Evolutionary conservation across 2,888 invertebrate genomes (phyloP).

Genomic region (Rhorus exstirpatorius): DNA sequence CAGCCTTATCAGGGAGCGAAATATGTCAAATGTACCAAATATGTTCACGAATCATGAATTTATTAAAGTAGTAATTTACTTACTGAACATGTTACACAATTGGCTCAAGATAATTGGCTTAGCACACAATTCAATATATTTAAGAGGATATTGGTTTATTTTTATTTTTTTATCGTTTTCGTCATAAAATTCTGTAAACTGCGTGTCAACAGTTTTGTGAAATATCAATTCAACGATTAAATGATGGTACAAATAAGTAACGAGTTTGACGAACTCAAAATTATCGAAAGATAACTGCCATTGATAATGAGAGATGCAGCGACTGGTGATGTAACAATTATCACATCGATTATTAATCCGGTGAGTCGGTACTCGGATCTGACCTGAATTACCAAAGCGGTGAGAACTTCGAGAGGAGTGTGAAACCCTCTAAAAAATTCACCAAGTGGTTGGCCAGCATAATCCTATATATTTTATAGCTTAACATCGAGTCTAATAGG

Average conservation of each 20-base stretch:
- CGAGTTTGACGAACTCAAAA: not conserved
- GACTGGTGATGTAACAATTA: not conserved
- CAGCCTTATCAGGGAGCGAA: too few species aligned
- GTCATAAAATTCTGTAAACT: too few species aligned
- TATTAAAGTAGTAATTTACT: too few species aligned
- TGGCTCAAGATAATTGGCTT: too few species aligned
- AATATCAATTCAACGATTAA: not conserved
- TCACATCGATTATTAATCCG: slow-evolving; percentile 13
- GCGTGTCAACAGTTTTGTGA: not conserved
- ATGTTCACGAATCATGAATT: too few species aligned
- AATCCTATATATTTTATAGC: not conserved
- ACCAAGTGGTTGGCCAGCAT: slow-evolving; percentile 2
- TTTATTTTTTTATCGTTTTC: too few species aligned
- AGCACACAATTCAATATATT: too few species aligned
- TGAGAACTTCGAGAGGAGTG: not conserved
- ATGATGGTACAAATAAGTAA: not conserved
- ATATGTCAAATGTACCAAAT: too few species aligned
- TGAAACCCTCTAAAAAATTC: not conserved
- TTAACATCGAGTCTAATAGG: not conserved
- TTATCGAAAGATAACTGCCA: not conserved
- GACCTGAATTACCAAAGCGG: not conserved
- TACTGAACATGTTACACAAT: too few species aligned
- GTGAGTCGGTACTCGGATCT: not conserved
- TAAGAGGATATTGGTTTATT: too few species aligned
- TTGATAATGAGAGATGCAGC: not conserved